phyloP scores from a whole-genome alignment of 2,113 vertebrate species.

The Haemorhous mexicanus region DNA sequence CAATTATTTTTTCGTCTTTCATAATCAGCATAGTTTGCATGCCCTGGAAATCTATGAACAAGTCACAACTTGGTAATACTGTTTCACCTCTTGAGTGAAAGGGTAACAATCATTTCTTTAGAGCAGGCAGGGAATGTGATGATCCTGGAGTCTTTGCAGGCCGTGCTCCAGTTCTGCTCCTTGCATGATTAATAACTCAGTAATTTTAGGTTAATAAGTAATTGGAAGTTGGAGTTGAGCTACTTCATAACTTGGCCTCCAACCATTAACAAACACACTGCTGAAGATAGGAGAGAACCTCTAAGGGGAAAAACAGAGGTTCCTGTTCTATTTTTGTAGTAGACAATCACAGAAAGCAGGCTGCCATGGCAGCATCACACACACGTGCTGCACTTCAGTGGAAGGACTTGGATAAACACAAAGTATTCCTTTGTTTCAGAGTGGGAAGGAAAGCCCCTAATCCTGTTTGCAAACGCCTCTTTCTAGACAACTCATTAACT shows the following conservation, averaged over 20 bases:
- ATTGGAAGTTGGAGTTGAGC: neutral
- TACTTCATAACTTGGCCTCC: neutral
- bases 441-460: neutral
- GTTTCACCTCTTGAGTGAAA: neutral
- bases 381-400: neutral
- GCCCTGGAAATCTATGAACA: neutral
- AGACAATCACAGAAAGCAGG: neutral
- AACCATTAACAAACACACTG: neutral
- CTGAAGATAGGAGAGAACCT: neutral
- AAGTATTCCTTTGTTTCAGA: neutral
- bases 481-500: neutral
- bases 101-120: neutral
- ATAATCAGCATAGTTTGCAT: neutral
- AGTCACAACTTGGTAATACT: neutral
- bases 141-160: neutral
- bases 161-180: neutral
- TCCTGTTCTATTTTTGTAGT: neutral
- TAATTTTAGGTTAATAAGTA: neutral
- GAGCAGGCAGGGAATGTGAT: neutral
- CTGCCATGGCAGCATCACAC: neutral
- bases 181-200: neutral
- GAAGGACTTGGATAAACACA: neutral
- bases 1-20: neutral
- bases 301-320: rapidly evolving
- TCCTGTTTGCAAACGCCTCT: neutral